Evolutionary conservation across 2,888 invertebrate genomes (phyloP), one percentile per base, ranked within the genome.

Genomic region (Melieria picta): DNA sequence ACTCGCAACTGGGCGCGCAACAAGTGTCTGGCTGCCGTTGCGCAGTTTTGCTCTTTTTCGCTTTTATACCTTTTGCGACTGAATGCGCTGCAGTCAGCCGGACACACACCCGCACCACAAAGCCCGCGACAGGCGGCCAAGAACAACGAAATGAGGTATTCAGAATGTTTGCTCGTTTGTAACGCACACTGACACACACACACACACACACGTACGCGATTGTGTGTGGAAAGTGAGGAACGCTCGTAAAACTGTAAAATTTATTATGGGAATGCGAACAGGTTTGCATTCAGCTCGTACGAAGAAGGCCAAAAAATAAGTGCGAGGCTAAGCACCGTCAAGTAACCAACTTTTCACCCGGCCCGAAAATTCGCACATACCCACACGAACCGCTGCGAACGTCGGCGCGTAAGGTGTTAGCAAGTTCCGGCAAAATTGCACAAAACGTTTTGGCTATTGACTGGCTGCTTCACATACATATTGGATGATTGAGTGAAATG

Each of bases 181-280:
- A 30, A 30, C 30, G 30, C 30, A 30, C 30, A 30, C 30, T 30
- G 30, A 30, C 30, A 30, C 30, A 30, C 30, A 30, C 30, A 30
- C 30, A 30, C 30, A 30, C 30, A 30, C 30, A 3, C 3, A 2
- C n/a, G n/a, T n/a, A n/a, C 30, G 1, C 30, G 30, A 30, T 45
- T 69, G 61, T 56, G 60, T 61, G 68, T 69, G 61, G 55, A 62
- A 62, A 69, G 61, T 69, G 61, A 46, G 61, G 55, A 55, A 69
- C 61, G 55, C 62, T 70, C 70, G 52, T 70, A 65, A 70, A 70
- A 70, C 70, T 65, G 70, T 70, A 65, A 70, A 70, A 70, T 65
- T 70, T 70, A 70, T 70, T 70, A 70, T 70, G 70, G 70, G 70
- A 70, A 70, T 70, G 70, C 60, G 70, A 70, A 70, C 70, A 70